phyloP scores from a whole-genome alignment of 1,140 invertebrate genomes.

The Acromyrmex charruanus region DNA sequence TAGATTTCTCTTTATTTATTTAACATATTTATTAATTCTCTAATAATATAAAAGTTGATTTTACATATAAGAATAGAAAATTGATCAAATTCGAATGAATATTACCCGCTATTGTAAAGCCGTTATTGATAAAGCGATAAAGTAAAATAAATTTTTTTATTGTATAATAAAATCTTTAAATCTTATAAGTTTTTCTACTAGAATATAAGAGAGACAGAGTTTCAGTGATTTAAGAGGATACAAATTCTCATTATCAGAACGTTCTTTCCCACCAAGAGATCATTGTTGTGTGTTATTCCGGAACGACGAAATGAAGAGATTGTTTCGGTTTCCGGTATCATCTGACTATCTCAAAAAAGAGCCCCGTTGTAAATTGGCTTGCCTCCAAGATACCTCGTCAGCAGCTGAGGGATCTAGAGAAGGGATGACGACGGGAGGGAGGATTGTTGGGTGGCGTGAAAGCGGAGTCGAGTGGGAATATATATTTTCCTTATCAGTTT shows the following conservation, averaged over 20 bases:
- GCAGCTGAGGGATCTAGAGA: constrained; percentile 53
- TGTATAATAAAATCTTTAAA: not conserved
- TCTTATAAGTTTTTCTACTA: not conserved
- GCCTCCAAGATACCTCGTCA: constrained; percentile 73
- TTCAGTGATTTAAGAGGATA: not conserved
- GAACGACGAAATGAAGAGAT: constrained; percentile 47
- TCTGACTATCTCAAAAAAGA: constrained; percentile 47
- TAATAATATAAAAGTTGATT: not conserved
- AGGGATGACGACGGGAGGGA: constrained; percentile 6
- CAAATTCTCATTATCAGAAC: constrained; percentile 3
- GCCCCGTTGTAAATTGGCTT: constrained; percentile 70
- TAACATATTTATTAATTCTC: not conserved
- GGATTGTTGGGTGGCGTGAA: constrained; percentile 24
- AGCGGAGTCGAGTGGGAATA: constrained; percentile 69
- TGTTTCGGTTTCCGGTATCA: constrained; percentile 66
- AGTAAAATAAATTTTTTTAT: constrained; percentile 5
- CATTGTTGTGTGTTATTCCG: constrained; percentile 4
- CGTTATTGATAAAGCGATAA: not conserved
- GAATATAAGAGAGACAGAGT: not conserved
- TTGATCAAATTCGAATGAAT: not conserved
- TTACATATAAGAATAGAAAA: not conserved
- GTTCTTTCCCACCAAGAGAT: not conserved
- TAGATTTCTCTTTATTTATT: not conserved
- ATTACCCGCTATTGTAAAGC: not conserved
- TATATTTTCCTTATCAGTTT: constrained; percentile 75